Conservation (phyloP, 2,113 vertebrate species). For the Condylura cristata region DNA sequence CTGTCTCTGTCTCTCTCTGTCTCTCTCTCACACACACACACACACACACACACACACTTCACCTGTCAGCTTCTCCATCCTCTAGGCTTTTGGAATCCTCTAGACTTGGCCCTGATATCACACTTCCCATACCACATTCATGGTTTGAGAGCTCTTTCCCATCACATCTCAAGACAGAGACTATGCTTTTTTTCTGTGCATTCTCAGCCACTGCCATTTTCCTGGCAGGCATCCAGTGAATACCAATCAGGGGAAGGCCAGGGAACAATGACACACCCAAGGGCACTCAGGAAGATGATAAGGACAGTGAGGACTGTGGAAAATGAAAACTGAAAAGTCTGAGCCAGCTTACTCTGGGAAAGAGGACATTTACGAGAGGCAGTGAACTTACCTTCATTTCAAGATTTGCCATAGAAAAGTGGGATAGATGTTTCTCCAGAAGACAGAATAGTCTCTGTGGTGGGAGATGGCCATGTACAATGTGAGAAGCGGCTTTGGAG, state of each 20-base stretch:
- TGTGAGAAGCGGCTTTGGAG: not conserved
- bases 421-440: not conserved
- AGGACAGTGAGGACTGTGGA: not conserved
- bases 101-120: not conserved
- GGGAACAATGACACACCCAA: not conserved
- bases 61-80: not conserved
- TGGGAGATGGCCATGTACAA: not conserved
- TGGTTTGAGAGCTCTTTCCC: not conserved
- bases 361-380: not conserved
- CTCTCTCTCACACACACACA: no score
- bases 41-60: not conserved
- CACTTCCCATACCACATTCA: not conserved
- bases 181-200: not conserved
- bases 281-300: not conserved
- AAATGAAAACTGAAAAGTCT: not conserved
- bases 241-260: not conserved
- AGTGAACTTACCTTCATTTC: not conserved
- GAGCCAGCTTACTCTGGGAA: not conserved
- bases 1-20: not conserved
- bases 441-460: not conserved
- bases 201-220: not conserved
- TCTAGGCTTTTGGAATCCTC: not conserved
- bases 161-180: not conserved
- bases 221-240: not conserved
- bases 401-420: not conserved